A percentile compares a stretch with the other conserved stretches of the same genome.
Conservation (phyloP, 2,888 invertebrate species). For the Xiphydria camelus region DNA sequence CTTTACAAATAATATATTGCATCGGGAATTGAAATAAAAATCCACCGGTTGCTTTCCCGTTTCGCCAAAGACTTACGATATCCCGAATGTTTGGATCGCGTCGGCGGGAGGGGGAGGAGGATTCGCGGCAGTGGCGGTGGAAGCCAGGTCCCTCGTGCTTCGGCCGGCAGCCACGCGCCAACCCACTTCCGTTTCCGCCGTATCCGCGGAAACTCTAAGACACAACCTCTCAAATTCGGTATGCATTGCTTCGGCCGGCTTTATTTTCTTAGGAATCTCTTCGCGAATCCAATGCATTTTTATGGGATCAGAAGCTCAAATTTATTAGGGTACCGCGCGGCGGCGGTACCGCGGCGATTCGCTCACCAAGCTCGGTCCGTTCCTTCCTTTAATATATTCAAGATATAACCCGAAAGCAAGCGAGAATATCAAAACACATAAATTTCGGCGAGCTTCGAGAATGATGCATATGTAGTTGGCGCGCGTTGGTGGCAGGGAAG, state of each 20-base stretch:
- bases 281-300: slow-evolving; percentile 49
- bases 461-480: slow-evolving; percentile 14
- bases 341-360: slow-evolving; percentile 18
- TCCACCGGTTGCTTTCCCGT: slow-evolving; percentile 48
- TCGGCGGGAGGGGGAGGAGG: too few relatives aligned
- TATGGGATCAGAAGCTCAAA: slow-evolving; percentile 46
- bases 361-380: slow-evolving; percentile 11
- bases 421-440: slow-evolving; percentile 44
- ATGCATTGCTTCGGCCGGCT: slow-evolving; percentile 36
- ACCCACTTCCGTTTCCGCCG: slow-evolving; percentile 19
- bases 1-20: slow-evolving; percentile 38
- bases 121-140: too few relatives aligned
- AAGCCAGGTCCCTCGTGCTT: too few relatives aligned
- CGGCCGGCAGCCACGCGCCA: too few relatives aligned
- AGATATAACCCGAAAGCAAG: slow-evolving; percentile 31
- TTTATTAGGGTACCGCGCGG: slow-evolving; percentile 42
- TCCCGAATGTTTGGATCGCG: slow-evolving; percentile 19
- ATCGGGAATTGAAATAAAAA: slow-evolving; percentile 47
- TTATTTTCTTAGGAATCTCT: slow-evolving; percentile 35
- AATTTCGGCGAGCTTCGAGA: slow-evolving; percentile 28
- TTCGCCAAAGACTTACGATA: slow-evolving; percentile 34
- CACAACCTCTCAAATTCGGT: slow-evolving; percentile 29
- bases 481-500: too few relatives aligned
- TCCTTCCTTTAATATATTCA: slow-evolving; percentile 40
- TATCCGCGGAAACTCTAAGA: slow-evolving; percentile 4